phyloP scores from a whole-genome alignment of 2,888 invertebrate genomes.

The Luperina nickerlii region DNA sequence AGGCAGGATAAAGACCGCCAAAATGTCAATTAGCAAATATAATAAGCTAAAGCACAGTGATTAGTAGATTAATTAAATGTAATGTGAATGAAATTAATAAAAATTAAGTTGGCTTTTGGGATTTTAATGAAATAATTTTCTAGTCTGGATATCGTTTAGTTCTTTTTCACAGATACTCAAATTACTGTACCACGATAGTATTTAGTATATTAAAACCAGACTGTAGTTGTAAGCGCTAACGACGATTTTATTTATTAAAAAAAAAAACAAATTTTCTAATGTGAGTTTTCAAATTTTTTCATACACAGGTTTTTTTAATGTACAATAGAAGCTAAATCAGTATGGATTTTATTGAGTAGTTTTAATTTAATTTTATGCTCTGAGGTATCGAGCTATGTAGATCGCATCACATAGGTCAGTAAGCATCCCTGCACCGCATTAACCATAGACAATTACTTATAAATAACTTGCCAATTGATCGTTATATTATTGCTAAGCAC shows the following conservation, averaged over 20 bases:
- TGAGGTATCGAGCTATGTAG: constrained; percentile 52
- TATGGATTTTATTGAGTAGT: constrained; percentile 21
- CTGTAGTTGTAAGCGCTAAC: too few relatives aligned
- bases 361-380: constrained; percentile 36
- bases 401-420: constrained; percentile 73
- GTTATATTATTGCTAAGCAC: constrained; percentile 31
- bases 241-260: not conserved
- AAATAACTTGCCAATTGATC: constrained; percentile 60
- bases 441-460: constrained; percentile 56
- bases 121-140: not conserved
- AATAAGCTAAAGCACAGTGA: not conserved
- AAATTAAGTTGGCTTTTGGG: not conserved
- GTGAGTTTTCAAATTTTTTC: not conserved
- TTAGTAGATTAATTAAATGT: not conserved
- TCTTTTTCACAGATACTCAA: not conserved
- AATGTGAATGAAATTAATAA: not conserved
- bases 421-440: constrained; percentile 68
- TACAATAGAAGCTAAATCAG: not conserved
- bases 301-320: not conserved
- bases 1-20: not conserved
- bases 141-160: not conserved
- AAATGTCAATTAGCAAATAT: too few relatives aligned
- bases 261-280: not conserved
- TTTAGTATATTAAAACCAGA: not conserved
- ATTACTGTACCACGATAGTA: not conserved